Evolutionary conservation across 2,113 vertebrate species (phyloP).

Genomic region (Montifringilla adamsi): DNA sequence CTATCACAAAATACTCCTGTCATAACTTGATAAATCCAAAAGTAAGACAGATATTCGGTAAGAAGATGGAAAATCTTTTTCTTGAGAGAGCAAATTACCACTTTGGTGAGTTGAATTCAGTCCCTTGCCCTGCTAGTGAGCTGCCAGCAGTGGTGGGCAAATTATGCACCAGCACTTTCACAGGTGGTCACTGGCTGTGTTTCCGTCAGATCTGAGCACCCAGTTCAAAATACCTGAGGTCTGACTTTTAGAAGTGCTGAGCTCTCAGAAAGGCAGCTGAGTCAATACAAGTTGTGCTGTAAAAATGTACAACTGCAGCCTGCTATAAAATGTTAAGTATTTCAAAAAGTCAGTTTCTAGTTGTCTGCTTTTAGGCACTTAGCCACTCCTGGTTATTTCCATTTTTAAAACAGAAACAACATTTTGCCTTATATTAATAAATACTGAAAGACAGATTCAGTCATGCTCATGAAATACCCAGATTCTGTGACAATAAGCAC

Average conservation of each 20-base stretch:
- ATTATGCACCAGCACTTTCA: not conserved
- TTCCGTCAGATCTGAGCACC: not conserved
- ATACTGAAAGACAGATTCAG: not conserved
- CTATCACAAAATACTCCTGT: not conserved
- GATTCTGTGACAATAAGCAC: not conserved
- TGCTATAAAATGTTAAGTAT: conserved; percentile 5
- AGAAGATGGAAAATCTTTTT: not conserved
- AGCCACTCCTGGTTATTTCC: not conserved
- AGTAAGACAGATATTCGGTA: not conserved
- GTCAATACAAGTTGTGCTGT: not conserved
- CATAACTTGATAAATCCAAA: not conserved
- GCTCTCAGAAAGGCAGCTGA: conserved; percentile 29
- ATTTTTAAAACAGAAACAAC: not conserved
- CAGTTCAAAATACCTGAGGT: not conserved
- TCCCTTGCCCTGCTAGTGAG: not conserved
- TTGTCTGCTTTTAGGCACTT: not conserved
- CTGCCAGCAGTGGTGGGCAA: not conserved
- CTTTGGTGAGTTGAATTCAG: not conserved
- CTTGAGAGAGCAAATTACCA: not conserved
- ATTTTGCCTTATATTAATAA: not conserved
- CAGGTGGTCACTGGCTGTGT: not conserved
- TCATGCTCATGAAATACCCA: not conserved
- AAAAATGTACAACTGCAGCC: not conserved
- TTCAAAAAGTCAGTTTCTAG: not conserved
- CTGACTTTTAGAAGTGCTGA: conserved; percentile 26